Evolutionary conservation across 1,140 invertebrate genomes (phyloP).

Genomic region (Spodoptera frugiperda): DNA sequence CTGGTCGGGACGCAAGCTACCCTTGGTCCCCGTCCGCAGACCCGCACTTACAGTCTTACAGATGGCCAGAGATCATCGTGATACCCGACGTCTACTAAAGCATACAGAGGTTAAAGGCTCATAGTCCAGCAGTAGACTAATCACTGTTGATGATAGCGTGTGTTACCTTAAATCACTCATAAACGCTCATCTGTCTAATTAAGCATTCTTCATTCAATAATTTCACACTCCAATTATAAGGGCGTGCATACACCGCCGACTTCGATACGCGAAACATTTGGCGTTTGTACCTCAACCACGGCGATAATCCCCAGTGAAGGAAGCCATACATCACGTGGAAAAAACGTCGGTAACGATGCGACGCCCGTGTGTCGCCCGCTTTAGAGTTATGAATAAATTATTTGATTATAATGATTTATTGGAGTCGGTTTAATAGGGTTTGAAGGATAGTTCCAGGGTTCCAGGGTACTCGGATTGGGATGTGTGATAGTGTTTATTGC

Average conservation of each 20-base stretch:
- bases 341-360: constrained; percentile 14
- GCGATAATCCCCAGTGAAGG: constrained; percentile 69
- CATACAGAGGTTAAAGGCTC: no score
- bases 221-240: constrained; percentile 67
- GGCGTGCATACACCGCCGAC: constrained; percentile 56
- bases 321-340: constrained; percentile 66
- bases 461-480: background rate
- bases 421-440: background rate
- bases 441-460: constrained; percentile 4
- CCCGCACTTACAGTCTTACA: no score
- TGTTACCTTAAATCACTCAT: no score
- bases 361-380: constrained; percentile 5
- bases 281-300: constrained; percentile 44
- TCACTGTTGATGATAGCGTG: no score
- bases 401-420: constrained; percentile 35
- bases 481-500: background rate
- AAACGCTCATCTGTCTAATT: constrained; percentile 1
- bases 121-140: no score
- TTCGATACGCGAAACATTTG: constrained; percentile 59
- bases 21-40: no score
- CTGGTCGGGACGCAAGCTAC: no score
- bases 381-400: constrained; percentile 35
- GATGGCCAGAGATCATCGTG: no score
- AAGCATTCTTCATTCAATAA: background rate
- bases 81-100: no score